Base-by-base conservation (phyloP, 2,888 invertebrate species). In the Chymomyza amoena region DNA sequence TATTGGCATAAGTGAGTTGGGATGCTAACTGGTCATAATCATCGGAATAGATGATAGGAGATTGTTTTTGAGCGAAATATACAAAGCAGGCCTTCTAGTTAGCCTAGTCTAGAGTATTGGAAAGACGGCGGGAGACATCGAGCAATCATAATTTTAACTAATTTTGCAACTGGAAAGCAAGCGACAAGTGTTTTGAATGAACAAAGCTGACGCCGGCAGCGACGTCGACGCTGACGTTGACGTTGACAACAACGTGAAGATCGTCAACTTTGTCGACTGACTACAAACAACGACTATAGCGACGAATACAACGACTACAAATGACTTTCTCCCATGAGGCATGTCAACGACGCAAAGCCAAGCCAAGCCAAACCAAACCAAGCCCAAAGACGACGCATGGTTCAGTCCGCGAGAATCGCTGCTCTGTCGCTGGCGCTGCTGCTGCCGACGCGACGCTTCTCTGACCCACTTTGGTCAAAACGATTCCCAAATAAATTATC, bases 131-230 rank as follows among this genome's bases (percentile, higher is more conserved):
- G 39, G 39, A 1, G 39, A 45, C 39, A 45, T 45, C 13, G 5
- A 45, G 81, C 74, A 81, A 81, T 86, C 86, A 83, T 83, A 80
- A 78, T 77, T 84, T 80, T 60, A 84, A 73, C 69, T 77, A 80
- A 86, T 83, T 83, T 84, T 54, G 54, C 54, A 20, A 54, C 54
- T 20, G 54, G 20, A 70, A 52, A 62, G 51, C 64, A 69, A 78
- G 83, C 81, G 83, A 81, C 82, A 83, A 84, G 81, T 86, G 80
- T 64, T 70, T 18, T 51, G 20, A 36, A 20, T 64, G 15, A 36
- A 45, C 39, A 45, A 45, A 15, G n/a, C 32, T 36, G 25, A 25
- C 25, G 15, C 15, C 9, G 15, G 15, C 28, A 10, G 6, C 4
- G 20, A 25, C 57, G 52, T 61, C 66, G 64, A 59, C 60, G 28